phyloP scores from a whole-genome alignment of 2,888 invertebrate genomes.

The Rhopalosiphum nymphaeae region DNA sequence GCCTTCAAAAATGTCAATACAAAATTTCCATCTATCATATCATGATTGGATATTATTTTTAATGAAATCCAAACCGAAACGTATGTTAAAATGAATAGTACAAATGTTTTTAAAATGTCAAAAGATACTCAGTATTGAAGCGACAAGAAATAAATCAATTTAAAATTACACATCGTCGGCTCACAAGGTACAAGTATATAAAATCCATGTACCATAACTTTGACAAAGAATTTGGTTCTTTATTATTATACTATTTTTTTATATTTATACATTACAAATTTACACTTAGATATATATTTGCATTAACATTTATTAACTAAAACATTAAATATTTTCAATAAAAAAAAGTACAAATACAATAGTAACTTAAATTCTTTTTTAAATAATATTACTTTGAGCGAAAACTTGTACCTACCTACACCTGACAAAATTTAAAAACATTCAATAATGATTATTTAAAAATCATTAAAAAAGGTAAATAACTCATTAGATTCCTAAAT shows the following conservation, averaged over 20 bases:
- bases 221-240: neutral
- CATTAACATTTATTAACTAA: too few relatives aligned
- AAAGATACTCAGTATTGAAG: neutral
- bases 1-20: neutral
- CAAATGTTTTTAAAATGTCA: neutral
- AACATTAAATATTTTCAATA: too few relatives aligned
- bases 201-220: neutral
- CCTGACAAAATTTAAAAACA: too few relatives aligned
- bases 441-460: too few relatives aligned
- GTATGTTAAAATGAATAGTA: neutral
- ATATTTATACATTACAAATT: too few relatives aligned
- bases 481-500: too few relatives aligned
- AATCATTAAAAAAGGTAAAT: too few relatives aligned
- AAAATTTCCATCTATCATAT: neutral
- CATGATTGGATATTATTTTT: neutral
- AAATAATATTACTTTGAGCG: too few relatives aligned
- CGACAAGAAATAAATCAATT: neutral
- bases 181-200: neutral
- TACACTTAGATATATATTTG: too few relatives aligned
- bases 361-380: too few relatives aligned
- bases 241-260: neutral
- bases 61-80: neutral
- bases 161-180: neutral
- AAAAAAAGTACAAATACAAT: too few relatives aligned
- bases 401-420: too few relatives aligned